phyloP scores from a whole-genome alignment of 2,797 vertebrate genomes.

The Oreonectes daqikongensis region DNA sequence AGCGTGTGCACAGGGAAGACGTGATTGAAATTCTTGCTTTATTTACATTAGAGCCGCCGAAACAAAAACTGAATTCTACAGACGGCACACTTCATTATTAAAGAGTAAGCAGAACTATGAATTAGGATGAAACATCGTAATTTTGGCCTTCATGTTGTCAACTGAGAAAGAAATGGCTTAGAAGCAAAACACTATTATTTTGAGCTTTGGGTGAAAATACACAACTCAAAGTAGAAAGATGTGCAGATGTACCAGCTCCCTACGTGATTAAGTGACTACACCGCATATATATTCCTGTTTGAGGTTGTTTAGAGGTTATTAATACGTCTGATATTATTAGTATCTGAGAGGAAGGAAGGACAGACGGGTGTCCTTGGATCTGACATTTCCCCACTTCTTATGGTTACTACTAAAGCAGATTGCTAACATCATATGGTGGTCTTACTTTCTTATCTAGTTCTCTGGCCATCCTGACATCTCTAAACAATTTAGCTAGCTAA shows the following conservation, averaged over 20 bases:
- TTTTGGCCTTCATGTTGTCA: constrained; percentile 55
- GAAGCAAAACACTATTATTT: no score
- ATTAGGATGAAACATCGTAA: constrained; percentile 20
- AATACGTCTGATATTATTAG: constrained; percentile 62
- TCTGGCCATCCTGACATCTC: no score
- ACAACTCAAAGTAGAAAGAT: no score
- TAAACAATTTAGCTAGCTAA: no score
- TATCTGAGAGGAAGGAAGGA: constrained; percentile 10
- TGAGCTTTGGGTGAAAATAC: no score
- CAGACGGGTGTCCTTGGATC: neutral
- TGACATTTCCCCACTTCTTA: neutral
- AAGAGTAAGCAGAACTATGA: neutral
- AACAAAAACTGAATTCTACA: constrained; percentile 27
- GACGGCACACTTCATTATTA: constrained; percentile 3
- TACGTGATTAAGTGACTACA: neutral
- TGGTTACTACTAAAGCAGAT: no score
- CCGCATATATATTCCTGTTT: neutral
- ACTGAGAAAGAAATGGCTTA: no score
- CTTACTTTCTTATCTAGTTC: no score
- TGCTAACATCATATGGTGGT: no score
- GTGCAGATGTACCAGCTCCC: no score
- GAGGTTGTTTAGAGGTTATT: neutral
- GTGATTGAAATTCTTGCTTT: constrained; percentile 24
- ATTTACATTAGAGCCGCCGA: constrained; percentile 24
- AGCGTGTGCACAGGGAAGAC: constrained; percentile 6